Percentiles rank a stretch among this genome's conserved stretches.
Evolutionary conservation across 2,113 vertebrate genomes (phyloP).

Genomic region (Lophura nycthemera): DNA sequence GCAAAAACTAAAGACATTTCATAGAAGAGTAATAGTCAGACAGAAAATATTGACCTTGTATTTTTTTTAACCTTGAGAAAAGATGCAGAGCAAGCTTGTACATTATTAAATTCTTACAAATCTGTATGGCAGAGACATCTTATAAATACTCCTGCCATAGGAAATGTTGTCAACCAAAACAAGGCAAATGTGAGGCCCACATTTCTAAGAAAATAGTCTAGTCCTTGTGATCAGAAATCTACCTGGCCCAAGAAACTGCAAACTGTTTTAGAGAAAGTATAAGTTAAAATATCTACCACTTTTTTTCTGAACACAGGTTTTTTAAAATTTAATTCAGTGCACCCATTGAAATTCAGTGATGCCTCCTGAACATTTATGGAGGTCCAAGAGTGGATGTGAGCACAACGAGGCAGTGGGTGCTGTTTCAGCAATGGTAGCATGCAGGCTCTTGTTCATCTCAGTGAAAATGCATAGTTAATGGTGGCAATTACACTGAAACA

Average conservation of each 20-base stretch:
- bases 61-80: neutral
- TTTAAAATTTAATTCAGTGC: neutral
- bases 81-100: neutral
- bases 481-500: too few species aligned
- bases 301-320: neutral
- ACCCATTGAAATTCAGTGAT: too few species aligned
- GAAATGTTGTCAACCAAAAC: neutral
- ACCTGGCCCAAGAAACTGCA: neutral
- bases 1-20: neutral
- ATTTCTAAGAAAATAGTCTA: neutral
- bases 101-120: neutral
- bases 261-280: neutral
- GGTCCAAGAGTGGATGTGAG: too few species aligned
- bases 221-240: neutral
- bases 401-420: too few species aligned
- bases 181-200: neutral
- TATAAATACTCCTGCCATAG: neutral
- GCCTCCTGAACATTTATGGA: too few species aligned
- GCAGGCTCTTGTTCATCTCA: too few species aligned
- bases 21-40: neutral
- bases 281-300: neutral
- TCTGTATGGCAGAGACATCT: neutral
- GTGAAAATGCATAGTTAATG: too few species aligned
- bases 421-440: too few species aligned
- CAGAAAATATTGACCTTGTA: neutral